Evolutionary conservation across 2,888 invertebrate genomes (phyloP), one percentile per base, ranked within the genome.

Genomic region (Xylota sylvarum): DNA sequence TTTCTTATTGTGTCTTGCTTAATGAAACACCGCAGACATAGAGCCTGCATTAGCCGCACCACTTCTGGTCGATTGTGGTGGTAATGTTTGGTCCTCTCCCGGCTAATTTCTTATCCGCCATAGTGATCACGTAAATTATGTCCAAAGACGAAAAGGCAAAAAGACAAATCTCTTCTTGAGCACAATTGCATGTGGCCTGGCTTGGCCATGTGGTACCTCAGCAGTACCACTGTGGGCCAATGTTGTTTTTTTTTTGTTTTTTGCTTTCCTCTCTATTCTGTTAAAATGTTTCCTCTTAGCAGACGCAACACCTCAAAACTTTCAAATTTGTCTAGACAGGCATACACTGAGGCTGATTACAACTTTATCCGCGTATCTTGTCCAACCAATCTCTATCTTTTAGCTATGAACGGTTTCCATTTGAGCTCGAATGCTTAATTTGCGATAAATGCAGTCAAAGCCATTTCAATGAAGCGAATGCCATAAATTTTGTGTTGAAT

Each of bases 251-350:
- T 37, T 46, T 17, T 7, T 43, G 0, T 32, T n/a, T n/a, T n/a
- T n/a, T 23, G 50, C 10, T 35, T 30, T 65, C 14, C 9, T 37
- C 17, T 56, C 46, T 12, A 12, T 52, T 70, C 10, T 17, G 30
- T 37, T 23, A 1, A 35, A 62, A 52, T 60, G 40, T 64, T 78
- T 80, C 58, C 78, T 73, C 40, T 46, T 40, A 72, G 72, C 72
- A 82, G 82, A 86, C 86, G 86, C 74, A 86, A 81, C 86, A 82
- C 86, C 86, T 86, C 81, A 86, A 82, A 86, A 86, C 86, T 86
- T 86, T 86, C 86, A 82, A 86, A 86, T 86, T 86, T 86, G 86
- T 86, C 86, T 81, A 86, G 86, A 86, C 86, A 80, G 56, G 27
- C 74, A 40, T 52, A 69, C 64, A 27, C 55, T 32, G 52, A 62